Conservation (phyloP, 2,797 vertebrate genomes). For the Toxotes lorentzi region DNA sequence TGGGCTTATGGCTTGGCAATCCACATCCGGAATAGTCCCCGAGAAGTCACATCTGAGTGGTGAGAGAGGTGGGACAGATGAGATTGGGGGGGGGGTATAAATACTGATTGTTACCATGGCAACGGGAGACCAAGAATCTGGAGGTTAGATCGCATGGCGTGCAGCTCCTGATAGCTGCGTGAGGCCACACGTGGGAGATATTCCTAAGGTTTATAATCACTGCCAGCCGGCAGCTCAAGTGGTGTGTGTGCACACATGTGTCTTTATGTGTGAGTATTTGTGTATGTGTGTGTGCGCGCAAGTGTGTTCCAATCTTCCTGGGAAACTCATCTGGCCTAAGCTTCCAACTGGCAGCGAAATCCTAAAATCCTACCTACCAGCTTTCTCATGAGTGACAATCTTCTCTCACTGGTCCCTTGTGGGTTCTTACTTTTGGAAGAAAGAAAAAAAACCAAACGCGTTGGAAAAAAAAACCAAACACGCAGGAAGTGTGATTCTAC, state of each 20-base stretch:
- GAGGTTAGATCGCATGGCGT: conserved; percentile 68
- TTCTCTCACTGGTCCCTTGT: conserved; percentile 58
- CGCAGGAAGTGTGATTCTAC: conserved; percentile 39
- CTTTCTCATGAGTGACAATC: conserved; percentile 79
- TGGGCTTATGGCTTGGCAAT: conserved; percentile 58
- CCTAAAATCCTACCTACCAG: conserved; percentile 76
- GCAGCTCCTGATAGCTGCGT: conserved; percentile 71
- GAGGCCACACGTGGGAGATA: conserved; percentile 73
- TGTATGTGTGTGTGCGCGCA: conserved; percentile 25
- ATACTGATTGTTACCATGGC: conserved; percentile 78
- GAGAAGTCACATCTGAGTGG: conserved; percentile 74
- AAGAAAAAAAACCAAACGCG: not conserved
- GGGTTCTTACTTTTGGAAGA: conserved; percentile 50
- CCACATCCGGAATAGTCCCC: conserved; percentile 66
- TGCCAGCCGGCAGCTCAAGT: conserved; percentile 69
- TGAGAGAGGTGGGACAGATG: conserved; percentile 28
- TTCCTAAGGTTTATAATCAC: conserved; percentile 79
- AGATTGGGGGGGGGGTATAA: conserved; percentile 16
- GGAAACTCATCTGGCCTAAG: conserved; percentile 81
- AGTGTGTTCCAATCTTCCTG: conserved; percentile 68
- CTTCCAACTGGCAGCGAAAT: conserved; percentile 76
- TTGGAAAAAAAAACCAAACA: conserved; percentile 42
- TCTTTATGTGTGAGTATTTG: conserved; percentile 32
- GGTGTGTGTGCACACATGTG: conserved; percentile 41
- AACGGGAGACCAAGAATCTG: conserved; percentile 71